Evolutionary conservation across 2,888 invertebrate genomes (phyloP).

Genomic region (Erynnis tages): DNA sequence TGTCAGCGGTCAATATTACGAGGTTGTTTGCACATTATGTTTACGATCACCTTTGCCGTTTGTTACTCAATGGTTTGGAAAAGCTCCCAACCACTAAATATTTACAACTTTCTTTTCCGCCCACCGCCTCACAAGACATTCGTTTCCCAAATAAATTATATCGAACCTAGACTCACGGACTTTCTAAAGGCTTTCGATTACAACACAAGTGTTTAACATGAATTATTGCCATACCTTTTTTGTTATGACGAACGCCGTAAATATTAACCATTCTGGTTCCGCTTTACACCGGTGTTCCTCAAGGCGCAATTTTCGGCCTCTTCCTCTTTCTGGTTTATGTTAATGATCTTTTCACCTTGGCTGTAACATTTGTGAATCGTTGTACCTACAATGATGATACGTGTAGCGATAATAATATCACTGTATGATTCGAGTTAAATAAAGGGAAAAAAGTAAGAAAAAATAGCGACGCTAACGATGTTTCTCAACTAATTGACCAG

Average conservation of each 20-base stretch:
- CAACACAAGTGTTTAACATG: neutral
- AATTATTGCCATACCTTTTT: neutral
- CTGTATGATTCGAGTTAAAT: neutral
- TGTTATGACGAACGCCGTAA: too few species aligned
- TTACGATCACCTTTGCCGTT: conserved; percentile 9
- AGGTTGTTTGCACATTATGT: conserved; percentile 11
- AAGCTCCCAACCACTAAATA: conserved; percentile 7
- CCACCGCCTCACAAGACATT: conserved; percentile 9
- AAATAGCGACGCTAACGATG: neutral
- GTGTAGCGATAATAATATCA: neutral
- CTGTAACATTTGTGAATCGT: conserved; percentile 1
- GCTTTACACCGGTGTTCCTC: conserved; percentile 11
- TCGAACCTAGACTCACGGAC: neutral
- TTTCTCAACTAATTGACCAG: neutral
- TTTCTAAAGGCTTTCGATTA: conserved; percentile 21
- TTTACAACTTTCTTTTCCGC: conserved; percentile 23
- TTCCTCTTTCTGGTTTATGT: conserved; percentile 14
- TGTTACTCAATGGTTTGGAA: conserved; percentile 20
- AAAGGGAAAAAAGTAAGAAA: neutral
- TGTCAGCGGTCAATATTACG: conserved; percentile 24
- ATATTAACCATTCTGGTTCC: neutral
- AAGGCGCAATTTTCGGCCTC: conserved; percentile 18
- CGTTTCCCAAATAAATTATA: conserved; percentile 7
- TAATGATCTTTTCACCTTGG: conserved; percentile 15
- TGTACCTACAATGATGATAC: neutral